phyloP scores from a whole-genome alignment of 1,140 invertebrate species.

The Teleogryllus occipitalis region DNA sequence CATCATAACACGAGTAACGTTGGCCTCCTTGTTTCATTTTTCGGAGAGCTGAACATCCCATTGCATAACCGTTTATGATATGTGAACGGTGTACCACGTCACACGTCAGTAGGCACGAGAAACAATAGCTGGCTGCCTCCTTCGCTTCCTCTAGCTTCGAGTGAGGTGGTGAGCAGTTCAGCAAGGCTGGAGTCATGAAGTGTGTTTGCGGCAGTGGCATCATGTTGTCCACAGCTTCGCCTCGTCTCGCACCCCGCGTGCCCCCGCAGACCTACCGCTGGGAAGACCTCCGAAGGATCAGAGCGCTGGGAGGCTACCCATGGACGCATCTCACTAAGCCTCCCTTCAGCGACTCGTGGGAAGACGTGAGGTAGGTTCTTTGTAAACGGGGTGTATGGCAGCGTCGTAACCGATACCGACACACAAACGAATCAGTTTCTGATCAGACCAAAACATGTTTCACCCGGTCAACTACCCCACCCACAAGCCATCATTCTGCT shows the following conservation, averaged over 20 bases:
- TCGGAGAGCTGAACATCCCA: background rate
- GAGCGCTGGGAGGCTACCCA: constrained; percentile 34
- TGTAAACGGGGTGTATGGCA: no score
- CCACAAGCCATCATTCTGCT: no score
- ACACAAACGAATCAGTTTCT: background rate
- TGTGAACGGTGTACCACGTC: background rate
- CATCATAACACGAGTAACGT: no score
- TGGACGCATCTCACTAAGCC: constrained; percentile 38
- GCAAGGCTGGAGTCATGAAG: background rate
- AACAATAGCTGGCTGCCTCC: background rate
- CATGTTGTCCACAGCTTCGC: constrained; percentile 3
- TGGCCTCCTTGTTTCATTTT: background rate
- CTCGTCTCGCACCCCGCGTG: constrained; percentile 28
- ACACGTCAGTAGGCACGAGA: background rate
- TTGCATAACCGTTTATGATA: constrained; percentile 1
- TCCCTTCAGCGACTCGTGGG: constrained; percentile 15
- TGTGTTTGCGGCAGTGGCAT: background rate
- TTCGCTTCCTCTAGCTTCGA: no score
- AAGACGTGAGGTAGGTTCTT: constrained; percentile 11
- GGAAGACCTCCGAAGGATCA: constrained; percentile 36
- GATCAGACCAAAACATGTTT: background rate
- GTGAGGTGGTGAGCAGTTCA: background rate
- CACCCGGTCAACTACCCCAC: no score
- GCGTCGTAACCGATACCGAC: background rate
- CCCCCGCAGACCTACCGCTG: constrained; percentile 37